Conservation (phyloP, 2,797 vertebrate species). For the Sebastes taczanowskii region DNA sequence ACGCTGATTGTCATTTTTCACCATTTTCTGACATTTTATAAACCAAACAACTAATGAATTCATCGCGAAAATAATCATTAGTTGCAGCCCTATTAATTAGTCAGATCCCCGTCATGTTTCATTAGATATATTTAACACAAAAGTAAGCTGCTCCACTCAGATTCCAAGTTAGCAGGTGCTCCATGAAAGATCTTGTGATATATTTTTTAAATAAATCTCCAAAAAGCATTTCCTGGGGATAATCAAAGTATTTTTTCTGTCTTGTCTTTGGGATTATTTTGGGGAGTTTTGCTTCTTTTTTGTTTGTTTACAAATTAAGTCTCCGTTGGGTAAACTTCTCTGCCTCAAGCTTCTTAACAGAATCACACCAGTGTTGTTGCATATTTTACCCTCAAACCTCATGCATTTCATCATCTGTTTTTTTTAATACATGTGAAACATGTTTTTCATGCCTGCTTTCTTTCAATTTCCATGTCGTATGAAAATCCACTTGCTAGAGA, state of each 20-base stretch:
- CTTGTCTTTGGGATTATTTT: constrained; percentile 12
- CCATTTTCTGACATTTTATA: no score
- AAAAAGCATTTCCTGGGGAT: constrained; percentile 18
- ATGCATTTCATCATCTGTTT: constrained; percentile 3
- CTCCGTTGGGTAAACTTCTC: constrained; percentile 20
- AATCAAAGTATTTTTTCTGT: constrained; percentile 11
- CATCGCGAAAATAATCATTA: no score
- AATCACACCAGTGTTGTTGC: background rate
- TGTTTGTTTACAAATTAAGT: constrained; percentile 19
- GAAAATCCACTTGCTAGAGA: constrained; percentile 17
- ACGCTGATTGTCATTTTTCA: no score
- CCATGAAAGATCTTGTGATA: background rate
- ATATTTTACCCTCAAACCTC: background rate
- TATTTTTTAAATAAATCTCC: constrained; percentile 6
- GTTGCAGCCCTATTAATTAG: background rate
- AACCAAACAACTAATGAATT: no score
- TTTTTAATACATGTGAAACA: background rate
- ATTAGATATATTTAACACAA: background rate
- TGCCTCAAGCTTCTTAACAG: background rate
- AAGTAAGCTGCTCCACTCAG: background rate
- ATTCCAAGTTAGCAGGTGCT: constrained; percentile 2
- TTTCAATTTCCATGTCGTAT: constrained; percentile 11
- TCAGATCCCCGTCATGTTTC: background rate
- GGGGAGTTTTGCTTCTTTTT: background rate
- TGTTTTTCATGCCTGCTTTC: constrained; percentile 14